These are phyloP conservation scores for Atrichornis clamosus DNA, from an alignment of 2,113 vertebrate species.

Conservation along the genomic window DNA sequence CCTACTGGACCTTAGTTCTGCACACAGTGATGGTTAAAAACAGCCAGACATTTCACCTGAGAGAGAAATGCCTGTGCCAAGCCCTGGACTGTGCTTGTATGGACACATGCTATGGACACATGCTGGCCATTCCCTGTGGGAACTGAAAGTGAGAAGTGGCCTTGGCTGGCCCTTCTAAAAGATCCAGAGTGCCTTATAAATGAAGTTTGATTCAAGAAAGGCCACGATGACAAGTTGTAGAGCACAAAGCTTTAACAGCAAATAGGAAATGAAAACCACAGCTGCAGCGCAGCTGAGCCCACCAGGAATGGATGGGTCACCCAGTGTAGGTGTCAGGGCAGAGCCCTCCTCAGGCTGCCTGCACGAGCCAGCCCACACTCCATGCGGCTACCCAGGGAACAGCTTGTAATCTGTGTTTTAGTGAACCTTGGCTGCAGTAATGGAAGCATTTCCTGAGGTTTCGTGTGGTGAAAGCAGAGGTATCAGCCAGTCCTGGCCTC, in stretches of 20 bases:
- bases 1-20: not conserved
- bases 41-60: not conserved
- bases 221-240: not conserved
- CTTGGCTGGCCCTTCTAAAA: not conserved
- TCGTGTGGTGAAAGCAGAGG: not conserved
- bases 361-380: not conserved
- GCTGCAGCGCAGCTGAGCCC: not conserved
- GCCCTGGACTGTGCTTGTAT: not conserved
- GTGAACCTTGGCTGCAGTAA: not conserved
- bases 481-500: not conserved
- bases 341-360: not conserved
- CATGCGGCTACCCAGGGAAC: not conserved
- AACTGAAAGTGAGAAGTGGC: not conserved
- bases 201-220: not conserved
- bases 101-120: not conserved
- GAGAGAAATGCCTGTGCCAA: not conserved
- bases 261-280: not conserved
- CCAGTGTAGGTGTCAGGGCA: fast-evolving
- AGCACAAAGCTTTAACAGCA: not conserved
- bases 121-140: not conserved
- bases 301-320: not conserved
- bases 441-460: not conserved
- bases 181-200: not conserved
- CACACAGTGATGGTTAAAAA: not conserved
- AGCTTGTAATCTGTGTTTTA: not conserved